Evolutionary conservation across 2,888 invertebrate genomes (phyloP), one percentile per base, ranked within the genome.

Genomic region (Epirrhoe tristata): DNA sequence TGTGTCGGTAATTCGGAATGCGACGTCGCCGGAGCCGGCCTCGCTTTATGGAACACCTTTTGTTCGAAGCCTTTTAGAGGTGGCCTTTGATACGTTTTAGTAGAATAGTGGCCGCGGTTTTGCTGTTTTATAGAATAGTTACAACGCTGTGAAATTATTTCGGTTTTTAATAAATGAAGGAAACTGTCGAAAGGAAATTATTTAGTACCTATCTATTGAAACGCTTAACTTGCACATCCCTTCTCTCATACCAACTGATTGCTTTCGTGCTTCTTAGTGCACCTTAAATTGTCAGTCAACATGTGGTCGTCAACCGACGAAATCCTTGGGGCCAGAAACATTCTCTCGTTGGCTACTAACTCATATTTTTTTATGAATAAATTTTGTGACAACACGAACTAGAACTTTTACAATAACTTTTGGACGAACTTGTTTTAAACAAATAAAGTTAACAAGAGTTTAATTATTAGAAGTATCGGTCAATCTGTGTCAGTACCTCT

Each of bases 1-100:
- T 67, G 63, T 63, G 58, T 34, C 32, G 63, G 52, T 55, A 7
- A 53, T 52, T 34, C n/a, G 39, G 65, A 65, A 65, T 65, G 36
- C 32, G 59, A 31, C 6, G 59, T 58, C 50, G n/a, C 12, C 53
- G 39, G 50, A 50, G 36, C 51, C 46, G 34, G 32, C 16, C 39
- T 51, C 39, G 51, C 50, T 62, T 51, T 46, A 58, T 32, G 62
- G 36, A 36, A 6, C 31, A 46, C 48, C 66, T 66, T 58, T 66
- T 50, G 51, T 43, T 32, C 53, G 12, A 53, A 39, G 24, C 12
- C 55, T 52, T 52, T 39, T n/a, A 53, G 52, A 31, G 39, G 52
- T 57, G 31, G 17, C 24, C 55, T 63, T 63, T 57, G 39, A 52
- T 53, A 52, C 56, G 56, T 60, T 65, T 60, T 61, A 53, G 66